Base-by-base conservation (phyloP, 2,797 vertebrate genomes). In the Sciurus vulgaris region DNA sequence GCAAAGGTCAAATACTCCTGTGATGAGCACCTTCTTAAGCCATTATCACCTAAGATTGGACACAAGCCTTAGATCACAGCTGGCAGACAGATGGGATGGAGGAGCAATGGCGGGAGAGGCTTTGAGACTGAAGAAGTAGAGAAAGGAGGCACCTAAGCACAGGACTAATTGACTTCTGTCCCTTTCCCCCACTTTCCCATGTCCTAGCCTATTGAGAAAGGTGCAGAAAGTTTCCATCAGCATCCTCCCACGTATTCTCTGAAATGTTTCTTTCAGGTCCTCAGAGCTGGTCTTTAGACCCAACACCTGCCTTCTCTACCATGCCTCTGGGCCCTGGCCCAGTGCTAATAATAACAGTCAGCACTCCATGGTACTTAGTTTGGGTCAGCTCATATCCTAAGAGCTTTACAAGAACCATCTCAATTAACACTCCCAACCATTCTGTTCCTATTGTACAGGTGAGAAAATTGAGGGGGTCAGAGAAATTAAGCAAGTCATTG, bases 1-100 rank as follows among this genome's bases (percentile, higher is more conserved):
- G 67, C 76, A 95, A 96, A 96, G 89, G 91, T 92, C 87, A 93
- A 92, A 91, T 76, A 74, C 51, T 92, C 86, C 92, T 56, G 17
- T 83, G 65, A 92, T 61, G 65, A 72, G 70, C 38, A 89, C 86
- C 86, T 96, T 96, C 89, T 86, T 94, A 94, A 95, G 59, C 79
- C 86, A 91, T 89, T 89, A 73, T 91, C 92, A 93, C 65, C 86
- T 95, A 86, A 84, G 38, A 94, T 67, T 89, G 76, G 26, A 84
- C 88, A 49, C 30, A 61, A 93, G 74, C 35, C 13, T 35, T 92
- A 65, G 91, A 92, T 81, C 94, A 89, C 35, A 87, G 26, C 59
- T 79, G 26, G 54, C 51, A 72, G 17, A 59, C 49, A 95, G 41
- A 61, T 41, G 74, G 26, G 63, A 82, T 13, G 30, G n/a, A 70